Conservation (phyloP, 1,140 invertebrate genomes). For the Drosophila equinoxialis region DNA sequence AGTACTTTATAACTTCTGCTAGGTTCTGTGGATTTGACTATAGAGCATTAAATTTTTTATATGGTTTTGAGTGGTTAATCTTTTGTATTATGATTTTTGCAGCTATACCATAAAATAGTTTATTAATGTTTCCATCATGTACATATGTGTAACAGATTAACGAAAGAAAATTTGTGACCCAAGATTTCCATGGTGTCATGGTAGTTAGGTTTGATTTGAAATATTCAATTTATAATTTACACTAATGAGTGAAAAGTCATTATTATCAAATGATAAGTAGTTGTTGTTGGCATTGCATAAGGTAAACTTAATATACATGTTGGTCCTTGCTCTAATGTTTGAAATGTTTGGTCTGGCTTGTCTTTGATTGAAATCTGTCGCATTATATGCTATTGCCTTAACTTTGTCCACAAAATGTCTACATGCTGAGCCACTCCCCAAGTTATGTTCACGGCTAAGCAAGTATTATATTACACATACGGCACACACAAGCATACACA, state of each 20-base stretch:
- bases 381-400: conserved; percentile 8
- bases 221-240: too few species aligned
- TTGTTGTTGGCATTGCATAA: conserved; percentile 1
- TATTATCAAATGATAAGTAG: background rate
- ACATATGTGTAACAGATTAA: too few species aligned
- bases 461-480: conserved; percentile 4
- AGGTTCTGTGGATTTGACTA: too few species aligned
- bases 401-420: conserved; percentile 11
- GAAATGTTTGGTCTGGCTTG: background rate
- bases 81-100: too few species aligned
- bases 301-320: conserved; percentile 8
- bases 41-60: too few species aligned
- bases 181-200: too few species aligned
- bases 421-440: conserved; percentile 2
- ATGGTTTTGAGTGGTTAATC: too few species aligned
- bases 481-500: background rate
- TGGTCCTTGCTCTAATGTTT: background rate
- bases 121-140: too few species aligned
- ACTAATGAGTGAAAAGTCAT: background rate
- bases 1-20: too few species aligned
- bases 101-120: too few species aligned
- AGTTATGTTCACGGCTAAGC: background rate
- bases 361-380: conserved; percentile 12
- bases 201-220: too few species aligned
- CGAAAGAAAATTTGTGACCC: too few species aligned